A percentile compares a stretch with the other conserved stretches of the same genome.
phyloP scores from a whole-genome alignment of 1,140 invertebrate species.

The Sitobion miscanthi region DNA sequence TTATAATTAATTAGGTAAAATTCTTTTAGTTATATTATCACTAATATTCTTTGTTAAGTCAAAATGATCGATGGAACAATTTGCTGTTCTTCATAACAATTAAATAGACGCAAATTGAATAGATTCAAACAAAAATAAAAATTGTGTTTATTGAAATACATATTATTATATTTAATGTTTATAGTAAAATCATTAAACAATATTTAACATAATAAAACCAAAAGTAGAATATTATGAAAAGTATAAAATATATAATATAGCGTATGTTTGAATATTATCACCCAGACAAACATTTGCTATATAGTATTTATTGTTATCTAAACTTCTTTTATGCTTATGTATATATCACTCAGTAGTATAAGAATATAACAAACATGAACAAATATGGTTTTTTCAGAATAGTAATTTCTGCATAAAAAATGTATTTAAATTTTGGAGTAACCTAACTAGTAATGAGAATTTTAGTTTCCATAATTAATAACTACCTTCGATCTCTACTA shows the following conservation, averaged over 20 bases:
- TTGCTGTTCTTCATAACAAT: not conserved
- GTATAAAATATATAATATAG: not conserved
- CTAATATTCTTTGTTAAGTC: not conserved
- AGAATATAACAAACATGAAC: not conserved
- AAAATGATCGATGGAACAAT: not conserved
- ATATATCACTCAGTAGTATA: not conserved
- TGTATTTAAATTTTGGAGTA: not conserved
- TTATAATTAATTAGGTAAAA: not conserved
- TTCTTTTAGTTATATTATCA: not conserved
- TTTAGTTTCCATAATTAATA: not conserved
- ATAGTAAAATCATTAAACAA: too few species aligned
- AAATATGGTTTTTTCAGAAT: not conserved
- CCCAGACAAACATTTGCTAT: not conserved
- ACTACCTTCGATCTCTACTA: not conserved
- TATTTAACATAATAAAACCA: not conserved
- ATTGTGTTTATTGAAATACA: too few species aligned
- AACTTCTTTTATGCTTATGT: not conserved
- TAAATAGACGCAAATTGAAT: not conserved
- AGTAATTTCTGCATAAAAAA: not conserved
- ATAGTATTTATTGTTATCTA: not conserved
- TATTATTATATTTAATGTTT: not conserved
- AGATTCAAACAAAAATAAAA: too few species aligned
- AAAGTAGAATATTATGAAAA: not conserved
- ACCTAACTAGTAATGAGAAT: not conserved
- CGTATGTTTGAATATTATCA: not conserved